Conservation (phyloP, 2,113 vertebrate genomes). For the Callaeas wilsoni region DNA sequence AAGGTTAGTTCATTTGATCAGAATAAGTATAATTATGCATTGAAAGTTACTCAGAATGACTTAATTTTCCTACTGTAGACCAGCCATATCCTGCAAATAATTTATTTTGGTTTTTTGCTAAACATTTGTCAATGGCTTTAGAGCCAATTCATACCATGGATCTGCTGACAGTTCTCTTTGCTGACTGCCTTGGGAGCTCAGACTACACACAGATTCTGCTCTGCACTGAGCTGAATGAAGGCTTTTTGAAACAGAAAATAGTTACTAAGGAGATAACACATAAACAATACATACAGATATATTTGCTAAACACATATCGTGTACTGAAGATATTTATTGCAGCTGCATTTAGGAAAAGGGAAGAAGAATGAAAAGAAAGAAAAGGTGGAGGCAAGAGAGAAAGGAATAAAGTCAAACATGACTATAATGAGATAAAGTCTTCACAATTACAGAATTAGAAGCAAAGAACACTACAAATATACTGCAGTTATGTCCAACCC, state of each 20-base stretch:
- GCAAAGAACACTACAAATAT: background rate
- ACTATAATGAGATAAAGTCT: background rate
- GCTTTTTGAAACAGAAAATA: background rate
- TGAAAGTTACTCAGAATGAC: background rate
- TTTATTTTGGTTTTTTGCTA: background rate
- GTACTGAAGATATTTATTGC: background rate
- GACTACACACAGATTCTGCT: background rate
- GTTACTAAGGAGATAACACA: background rate
- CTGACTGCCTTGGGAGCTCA: background rate
- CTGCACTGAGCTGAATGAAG: background rate
- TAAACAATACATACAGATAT: background rate
- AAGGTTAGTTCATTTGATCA: background rate
- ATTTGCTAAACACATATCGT: background rate
- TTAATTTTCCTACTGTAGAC: background rate
- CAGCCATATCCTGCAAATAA: background rate
- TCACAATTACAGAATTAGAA: background rate
- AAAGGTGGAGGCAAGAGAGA: background rate
- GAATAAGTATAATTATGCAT: background rate
- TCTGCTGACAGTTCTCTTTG: background rate
- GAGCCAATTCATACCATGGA: background rate
- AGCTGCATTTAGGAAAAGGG: background rate
- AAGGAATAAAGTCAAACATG: background rate
- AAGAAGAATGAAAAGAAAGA: background rate
- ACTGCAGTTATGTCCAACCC: background rate
- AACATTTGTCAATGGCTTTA: background rate